Evolutionary conservation across 1,140 invertebrate species (phyloP).

Genomic region (Habropoda laboriosa): DNA sequence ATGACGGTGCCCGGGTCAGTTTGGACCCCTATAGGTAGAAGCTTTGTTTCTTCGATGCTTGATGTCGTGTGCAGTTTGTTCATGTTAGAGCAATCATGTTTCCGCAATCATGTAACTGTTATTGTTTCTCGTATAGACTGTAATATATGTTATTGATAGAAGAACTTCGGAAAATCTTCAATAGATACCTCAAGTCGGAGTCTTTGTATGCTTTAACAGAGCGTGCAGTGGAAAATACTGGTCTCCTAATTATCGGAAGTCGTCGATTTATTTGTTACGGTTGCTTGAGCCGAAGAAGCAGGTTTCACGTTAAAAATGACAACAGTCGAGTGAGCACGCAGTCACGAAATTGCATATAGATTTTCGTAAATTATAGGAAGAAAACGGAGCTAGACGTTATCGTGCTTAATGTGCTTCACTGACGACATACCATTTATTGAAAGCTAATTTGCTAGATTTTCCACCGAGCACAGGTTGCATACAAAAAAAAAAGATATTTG

Average conservation of each 20-base stretch:
- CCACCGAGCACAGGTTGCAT: neutral
- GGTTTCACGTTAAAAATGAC: neutral
- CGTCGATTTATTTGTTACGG: conserved; percentile 16
- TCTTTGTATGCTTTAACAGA: neutral
- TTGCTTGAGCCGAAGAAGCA: neutral
- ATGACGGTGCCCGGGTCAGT: too few species aligned
- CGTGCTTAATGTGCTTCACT: neutral
- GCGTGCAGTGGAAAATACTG: conserved; percentile 1
- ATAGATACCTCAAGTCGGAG: neutral
- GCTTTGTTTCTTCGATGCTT: too few species aligned
- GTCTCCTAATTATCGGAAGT: conserved; percentile 33
- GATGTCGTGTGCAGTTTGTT: too few species aligned
- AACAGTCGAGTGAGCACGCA: neutral
- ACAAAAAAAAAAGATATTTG: neutral
- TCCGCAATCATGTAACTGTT: too few species aligned
- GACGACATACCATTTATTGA: neutral
- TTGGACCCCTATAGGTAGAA: too few species aligned
- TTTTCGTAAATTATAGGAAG: neutral
- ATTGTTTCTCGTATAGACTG: too few species aligned
- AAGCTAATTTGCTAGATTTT: neutral
- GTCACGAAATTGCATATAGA: neutral
- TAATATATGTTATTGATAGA: too few species aligned
- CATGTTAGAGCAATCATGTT: too few species aligned
- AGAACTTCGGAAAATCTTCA: neutral
- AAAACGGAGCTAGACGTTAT: neutral